Evolutionary conservation across 2,888 invertebrate species (phyloP).

Genomic region (Pristionchus exspectatus): DNA sequence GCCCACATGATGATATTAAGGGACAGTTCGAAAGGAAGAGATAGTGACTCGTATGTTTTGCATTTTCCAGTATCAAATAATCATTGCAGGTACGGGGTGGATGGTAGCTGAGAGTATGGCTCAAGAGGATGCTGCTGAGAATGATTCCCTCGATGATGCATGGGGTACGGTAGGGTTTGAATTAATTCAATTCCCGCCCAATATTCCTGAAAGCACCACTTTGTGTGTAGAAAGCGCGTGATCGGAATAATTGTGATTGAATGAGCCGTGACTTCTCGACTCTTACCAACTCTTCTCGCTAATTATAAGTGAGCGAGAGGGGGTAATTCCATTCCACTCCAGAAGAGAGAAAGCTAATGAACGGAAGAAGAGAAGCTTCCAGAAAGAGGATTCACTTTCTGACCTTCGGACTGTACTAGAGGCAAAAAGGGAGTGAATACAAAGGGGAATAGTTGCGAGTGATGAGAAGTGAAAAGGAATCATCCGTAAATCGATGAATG

Average conservation of each 20-base stretch:
- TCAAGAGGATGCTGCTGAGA: conserved; percentile 31
- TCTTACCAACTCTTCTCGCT: conserved; percentile 32
- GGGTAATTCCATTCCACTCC: conserved; percentile 42
- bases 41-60: neutral
- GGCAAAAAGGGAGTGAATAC: neutral
- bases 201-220: neutral
- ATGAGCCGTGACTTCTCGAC: conserved; percentile 12
- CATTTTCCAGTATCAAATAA: neutral
- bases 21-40: neutral
- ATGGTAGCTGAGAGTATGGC: conserved; percentile 68
- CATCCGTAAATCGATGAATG: neutral
- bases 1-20: too few relatives aligned
- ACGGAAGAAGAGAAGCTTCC: neutral
- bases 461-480: neutral
- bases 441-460: conserved; percentile 2
- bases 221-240: neutral
- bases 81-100: conserved; percentile 70
- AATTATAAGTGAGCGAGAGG: neutral
- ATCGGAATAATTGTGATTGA: neutral
- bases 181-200: neutral
- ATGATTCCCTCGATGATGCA: conserved; percentile 23
- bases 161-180: conserved; percentile 39
- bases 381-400: conserved; percentile 1
- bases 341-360: conserved; percentile 19
- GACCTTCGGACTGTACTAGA: conserved; percentile 10